phyloP scores from a whole-genome alignment of 2,888 invertebrate genomes.

The Drosophila rellima region DNA sequence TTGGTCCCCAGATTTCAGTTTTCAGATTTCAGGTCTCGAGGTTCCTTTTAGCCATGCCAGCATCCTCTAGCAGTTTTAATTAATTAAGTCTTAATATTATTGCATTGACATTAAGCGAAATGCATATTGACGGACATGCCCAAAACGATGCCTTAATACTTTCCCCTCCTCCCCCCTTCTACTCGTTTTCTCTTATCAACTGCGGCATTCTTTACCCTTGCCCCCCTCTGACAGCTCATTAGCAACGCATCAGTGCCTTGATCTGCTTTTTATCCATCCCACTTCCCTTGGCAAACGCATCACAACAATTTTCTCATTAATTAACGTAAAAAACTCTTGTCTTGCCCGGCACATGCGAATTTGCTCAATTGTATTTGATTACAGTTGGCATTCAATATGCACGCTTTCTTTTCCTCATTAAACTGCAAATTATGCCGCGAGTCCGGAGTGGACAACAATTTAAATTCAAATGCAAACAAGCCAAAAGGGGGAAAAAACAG shows the following conservation, averaged over 20 bases:
- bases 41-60: neutral
- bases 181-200: neutral
- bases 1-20: neutral
- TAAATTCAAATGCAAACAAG: constrained; percentile 41
- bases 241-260: constrained; percentile 50
- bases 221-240: constrained; percentile 51
- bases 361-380: constrained; percentile 65
- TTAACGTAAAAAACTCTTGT: constrained; percentile 58
- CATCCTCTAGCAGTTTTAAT: constrained; percentile 66
- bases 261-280: constrained; percentile 12
- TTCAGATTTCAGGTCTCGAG: neutral
- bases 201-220: neutral
- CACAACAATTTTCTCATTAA: constrained; percentile 74
- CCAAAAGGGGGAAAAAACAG: too few relatives aligned
- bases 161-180: constrained; percentile 1
- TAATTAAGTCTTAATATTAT: constrained; percentile 83
- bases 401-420: constrained; percentile 64
- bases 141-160: constrained; percentile 24
- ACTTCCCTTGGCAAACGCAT: constrained; percentile 17
- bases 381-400: constrained; percentile 47
- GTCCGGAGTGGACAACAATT: constrained; percentile 38
- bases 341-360: constrained; percentile 38
- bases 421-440: constrained; percentile 47
- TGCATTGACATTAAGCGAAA: constrained; percentile 75
- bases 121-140: constrained; percentile 56